phyloP scores from a whole-genome alignment of 2,888 invertebrate genomes.

The Napeogenes sylphis region DNA sequence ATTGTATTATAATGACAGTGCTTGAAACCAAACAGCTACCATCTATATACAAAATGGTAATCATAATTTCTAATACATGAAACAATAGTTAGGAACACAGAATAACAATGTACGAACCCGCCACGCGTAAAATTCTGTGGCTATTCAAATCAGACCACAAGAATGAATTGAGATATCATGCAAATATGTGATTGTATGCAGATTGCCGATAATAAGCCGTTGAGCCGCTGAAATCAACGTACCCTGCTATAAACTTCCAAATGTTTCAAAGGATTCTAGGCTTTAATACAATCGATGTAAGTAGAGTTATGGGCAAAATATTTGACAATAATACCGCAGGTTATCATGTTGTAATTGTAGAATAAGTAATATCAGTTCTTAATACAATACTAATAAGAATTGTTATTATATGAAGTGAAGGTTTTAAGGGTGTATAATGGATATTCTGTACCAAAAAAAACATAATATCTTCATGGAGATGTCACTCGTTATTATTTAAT shows the following conservation, averaged over 20 bases:
- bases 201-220: constrained; percentile 67
- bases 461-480: constrained; percentile 73
- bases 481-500: constrained; percentile 37
- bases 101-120: constrained; percentile 28
- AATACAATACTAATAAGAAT: constrained; percentile 14
- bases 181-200: constrained; percentile 75
- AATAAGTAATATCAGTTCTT: constrained; percentile 13
- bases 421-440: constrained; percentile 49
- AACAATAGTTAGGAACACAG: constrained; percentile 20
- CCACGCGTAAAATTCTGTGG: constrained; percentile 49
- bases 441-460: constrained; percentile 68
- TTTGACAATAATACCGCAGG: constrained; percentile 7
- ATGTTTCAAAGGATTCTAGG: constrained; percentile 14
- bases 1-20: constrained; percentile 1
- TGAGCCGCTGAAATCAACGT: constrained; percentile 55
- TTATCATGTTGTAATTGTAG: constrained; percentile 6
- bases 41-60: constrained; percentile 10
- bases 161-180: constrained; percentile 77
- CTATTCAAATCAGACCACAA: constrained; percentile 57
- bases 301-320: constrained; percentile 8
- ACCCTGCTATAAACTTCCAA: constrained; percentile 16
- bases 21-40: not conserved
- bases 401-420: constrained; percentile 14
- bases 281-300: constrained; percentile 15
- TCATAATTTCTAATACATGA: constrained; percentile 17